Percentiles rank a stretch among this genome's conserved stretches.
Conservation (phyloP, 2,888 invertebrate species). For the Ophion costatus region DNA sequence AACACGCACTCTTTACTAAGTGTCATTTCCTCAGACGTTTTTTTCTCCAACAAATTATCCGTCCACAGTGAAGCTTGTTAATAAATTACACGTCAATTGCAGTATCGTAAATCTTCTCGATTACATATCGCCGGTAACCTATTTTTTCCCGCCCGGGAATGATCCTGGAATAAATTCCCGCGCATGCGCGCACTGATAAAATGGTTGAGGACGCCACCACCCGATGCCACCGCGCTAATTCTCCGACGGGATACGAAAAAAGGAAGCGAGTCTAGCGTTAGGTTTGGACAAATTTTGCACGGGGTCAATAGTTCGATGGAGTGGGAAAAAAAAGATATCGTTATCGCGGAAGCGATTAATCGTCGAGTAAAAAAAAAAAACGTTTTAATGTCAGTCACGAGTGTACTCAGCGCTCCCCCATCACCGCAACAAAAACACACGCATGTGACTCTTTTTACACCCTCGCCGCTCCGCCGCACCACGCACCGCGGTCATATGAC, state of each 20-base stretch:
- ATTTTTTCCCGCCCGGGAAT: not conserved
- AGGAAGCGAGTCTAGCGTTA: not conserved
- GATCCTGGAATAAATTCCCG: not conserved
- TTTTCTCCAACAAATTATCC: too few species aligned
- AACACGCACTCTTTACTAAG: too few species aligned
- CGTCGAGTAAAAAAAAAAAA: slow-evolving; percentile 10
- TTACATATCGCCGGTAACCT: not conserved
- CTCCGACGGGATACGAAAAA: not conserved
- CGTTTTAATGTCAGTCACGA: slow-evolving; percentile 43
- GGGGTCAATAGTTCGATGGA: slow-evolving; percentile 43
- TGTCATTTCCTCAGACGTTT: too few species aligned
- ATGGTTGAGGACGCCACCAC: slow-evolving; percentile 21
- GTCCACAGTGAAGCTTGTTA: too few species aligned
- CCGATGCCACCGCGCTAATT: slow-evolving; percentile 8
- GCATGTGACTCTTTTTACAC: slow-evolving; percentile 31
- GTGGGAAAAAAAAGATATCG: slow-evolving; percentile 32
- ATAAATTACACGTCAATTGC: not conserved
- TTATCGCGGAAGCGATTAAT: slow-evolving; percentile 53
- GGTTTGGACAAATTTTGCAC: not conserved
- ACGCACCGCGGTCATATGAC: slow-evolving; percentile 41
- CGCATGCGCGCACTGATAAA: not conserved
- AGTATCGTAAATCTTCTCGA: not conserved
- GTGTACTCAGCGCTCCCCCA: slow-evolving; percentile 13
- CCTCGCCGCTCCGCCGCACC: not conserved
- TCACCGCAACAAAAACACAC: slow-evolving; percentile 5